Evolutionary conservation across 2,888 invertebrate species (phyloP).

Genomic region (Eupelmus urozonus): DNA sequence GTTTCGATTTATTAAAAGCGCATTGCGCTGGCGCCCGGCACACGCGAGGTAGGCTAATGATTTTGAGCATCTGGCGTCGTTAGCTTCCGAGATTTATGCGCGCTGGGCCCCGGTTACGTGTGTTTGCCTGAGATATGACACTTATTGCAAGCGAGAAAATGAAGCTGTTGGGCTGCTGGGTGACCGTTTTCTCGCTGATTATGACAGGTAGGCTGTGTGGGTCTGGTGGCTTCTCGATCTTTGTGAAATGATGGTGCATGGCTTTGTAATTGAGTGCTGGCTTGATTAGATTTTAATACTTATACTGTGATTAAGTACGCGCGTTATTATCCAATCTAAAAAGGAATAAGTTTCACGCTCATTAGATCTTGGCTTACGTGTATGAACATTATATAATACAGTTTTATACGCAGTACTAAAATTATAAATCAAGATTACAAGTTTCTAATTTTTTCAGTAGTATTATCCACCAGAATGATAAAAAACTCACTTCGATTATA

Average conservation of each 20-base stretch:
- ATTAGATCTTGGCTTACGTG: too few species aligned
- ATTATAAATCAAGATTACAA: too few species aligned
- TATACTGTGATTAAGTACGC: background rate
- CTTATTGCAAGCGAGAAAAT: constrained; percentile 16
- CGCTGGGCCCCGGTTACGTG: background rate
- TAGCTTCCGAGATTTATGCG: constrained; percentile 7
- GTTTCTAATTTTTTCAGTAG: too few species aligned
- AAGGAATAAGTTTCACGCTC: too few species aligned
- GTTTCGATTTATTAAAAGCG: constrained; percentile 23
- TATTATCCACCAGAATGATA: too few species aligned
- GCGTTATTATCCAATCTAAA: too few species aligned
- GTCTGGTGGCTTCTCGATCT: background rate
- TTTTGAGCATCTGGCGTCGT: constrained; percentile 1
- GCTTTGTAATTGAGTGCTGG: background rate
- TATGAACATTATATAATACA: too few species aligned
- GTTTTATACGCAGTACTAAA: too few species aligned
- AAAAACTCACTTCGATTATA: too few species aligned
- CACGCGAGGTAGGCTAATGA: constrained; percentile 24
- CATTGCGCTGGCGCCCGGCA: background rate
- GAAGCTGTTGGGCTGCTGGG: constrained; percentile 49
- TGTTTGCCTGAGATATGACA: constrained; percentile 1
- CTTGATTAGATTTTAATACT: constrained; percentile 3
- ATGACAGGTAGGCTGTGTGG: constrained; percentile 4
- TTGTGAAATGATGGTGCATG: background rate
- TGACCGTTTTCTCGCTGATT: constrained; percentile 3